phyloP scores from a whole-genome alignment of 2,113 vertebrate species.

The Poecilia latipinna region DNA sequence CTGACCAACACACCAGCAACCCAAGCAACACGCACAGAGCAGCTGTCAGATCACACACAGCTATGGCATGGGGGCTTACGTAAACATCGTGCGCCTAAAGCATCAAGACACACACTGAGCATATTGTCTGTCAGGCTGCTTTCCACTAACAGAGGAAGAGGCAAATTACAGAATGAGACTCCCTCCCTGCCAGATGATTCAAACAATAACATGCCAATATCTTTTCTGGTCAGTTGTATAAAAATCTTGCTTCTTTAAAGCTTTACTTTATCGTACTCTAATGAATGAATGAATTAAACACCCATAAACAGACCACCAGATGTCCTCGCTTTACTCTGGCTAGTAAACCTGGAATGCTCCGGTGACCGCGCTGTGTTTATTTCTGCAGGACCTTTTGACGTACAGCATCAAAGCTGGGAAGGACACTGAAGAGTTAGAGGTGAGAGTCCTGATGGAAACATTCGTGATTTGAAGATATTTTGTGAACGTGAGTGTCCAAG shows the following conservation, averaged over 20 bases:
- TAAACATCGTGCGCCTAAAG: conserved; percentile 24
- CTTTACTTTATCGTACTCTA: conserved; percentile 39
- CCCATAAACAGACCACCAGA: conserved; percentile 62
- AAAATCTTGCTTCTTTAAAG: conserved; percentile 32
- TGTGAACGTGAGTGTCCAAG: background rate
- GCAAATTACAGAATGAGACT: conserved; percentile 28
- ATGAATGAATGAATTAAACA: conserved; percentile 38
- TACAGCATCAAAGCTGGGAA: conserved; percentile 90
- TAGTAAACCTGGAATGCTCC: conserved; percentile 45
- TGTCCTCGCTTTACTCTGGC: conserved; percentile 45
- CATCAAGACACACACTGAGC: background rate
- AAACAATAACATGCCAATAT: conserved; percentile 27
- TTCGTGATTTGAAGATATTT: background rate
- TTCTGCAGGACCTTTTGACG: conserved; percentile 89
- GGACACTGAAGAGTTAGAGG: conserved; percentile 87
- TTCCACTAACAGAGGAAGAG: conserved; percentile 20
- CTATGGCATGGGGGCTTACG: background rate
- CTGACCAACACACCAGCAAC: conserved; percentile 31
- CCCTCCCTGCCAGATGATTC: background rate
- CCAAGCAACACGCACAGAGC: conserved; percentile 7
- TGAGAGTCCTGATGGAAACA: conserved; percentile 43
- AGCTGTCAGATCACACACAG: conserved; percentile 46
- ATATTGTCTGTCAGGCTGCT: background rate
- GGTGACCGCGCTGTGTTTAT: conserved; percentile 71
- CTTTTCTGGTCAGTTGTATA: conserved; percentile 42